These are phyloP conservation scores for Pomatostomus ruficeps DNA, from an alignment of 2,113 vertebrate genomes.

Conservation along the genomic window DNA sequence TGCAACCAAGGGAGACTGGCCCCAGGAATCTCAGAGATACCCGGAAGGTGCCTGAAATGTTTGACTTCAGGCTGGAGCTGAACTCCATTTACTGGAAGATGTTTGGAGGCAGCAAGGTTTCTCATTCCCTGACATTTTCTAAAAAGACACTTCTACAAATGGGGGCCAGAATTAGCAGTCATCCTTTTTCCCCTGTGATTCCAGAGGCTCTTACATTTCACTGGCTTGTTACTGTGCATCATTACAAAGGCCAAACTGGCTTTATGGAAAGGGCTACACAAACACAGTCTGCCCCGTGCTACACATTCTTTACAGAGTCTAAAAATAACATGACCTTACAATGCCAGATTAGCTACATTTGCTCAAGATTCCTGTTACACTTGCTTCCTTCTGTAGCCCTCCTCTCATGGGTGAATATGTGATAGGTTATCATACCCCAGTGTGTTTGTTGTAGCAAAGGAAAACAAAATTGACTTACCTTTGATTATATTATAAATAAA, in stretches of 20 bases:
- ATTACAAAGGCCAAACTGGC: background rate
- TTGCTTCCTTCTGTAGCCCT: background rate
- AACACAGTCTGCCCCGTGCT: background rate
- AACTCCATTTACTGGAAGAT: background rate
- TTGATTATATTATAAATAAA: background rate
- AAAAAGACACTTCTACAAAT: background rate
- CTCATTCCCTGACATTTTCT: background rate
- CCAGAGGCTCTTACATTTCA: background rate
- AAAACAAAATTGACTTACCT: background rate
- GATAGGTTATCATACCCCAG: background rate
- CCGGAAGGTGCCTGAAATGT: background rate
- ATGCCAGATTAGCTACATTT: background rate
- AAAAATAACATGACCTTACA: background rate
- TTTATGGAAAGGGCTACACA: background rate
- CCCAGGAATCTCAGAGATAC: background rate
- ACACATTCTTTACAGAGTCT: background rate
- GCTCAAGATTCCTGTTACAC: background rate
- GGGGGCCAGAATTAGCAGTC: background rate
- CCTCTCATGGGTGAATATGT: background rate
- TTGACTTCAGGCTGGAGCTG: background rate
- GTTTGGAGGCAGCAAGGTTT: background rate
- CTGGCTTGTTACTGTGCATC: background rate
- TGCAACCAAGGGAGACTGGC: background rate
- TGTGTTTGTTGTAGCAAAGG: background rate
- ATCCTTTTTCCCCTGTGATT: background rate